Base-by-base conservation (phyloP, 2,888 invertebrate species). In the Lepidochitona cinerea region DNA sequence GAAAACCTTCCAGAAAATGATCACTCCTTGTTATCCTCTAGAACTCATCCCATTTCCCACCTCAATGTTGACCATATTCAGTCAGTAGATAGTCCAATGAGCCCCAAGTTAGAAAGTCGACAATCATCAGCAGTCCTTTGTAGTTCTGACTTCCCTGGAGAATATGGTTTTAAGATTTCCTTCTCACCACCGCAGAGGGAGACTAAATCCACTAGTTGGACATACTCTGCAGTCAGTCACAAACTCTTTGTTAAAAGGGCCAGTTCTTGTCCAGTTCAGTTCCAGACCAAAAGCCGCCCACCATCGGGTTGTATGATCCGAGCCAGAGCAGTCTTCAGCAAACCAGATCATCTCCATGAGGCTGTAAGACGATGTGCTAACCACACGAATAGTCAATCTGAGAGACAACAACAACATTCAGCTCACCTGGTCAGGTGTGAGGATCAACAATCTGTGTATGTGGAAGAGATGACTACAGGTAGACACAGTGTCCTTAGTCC, bases 291-390 rank as follows among this genome's bases (percentile, higher is more conserved):
- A 29, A 23, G 29, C 14, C 59, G 29, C 29, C 81, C 71, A 70
- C 87, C 76, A 66, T 85, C 1, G 68, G 88, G 0, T 80, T 86
- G 26, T 78, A 92, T 89, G 83, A 92, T 95, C 32, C 92, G 95
- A 0, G 93, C 94, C 0, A 92, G 93, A 0, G 93, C 93, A 14
- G 93, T 94, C 3, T 95, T 92, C 81, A 92, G 93, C 0, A 92
- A 93, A 37, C 92, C 93, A 1, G 93, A 94, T 41, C 93, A 94
- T 81, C 91, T 93, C 0, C 93, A 93, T 84, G 93, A 94, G 73
- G 91, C 94, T 0, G 95, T 95, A 0, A 91, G 92, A 71, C 89
- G 94, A 0, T 95, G 95, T 79, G 91, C 93, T 3, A 93, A 94
- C 82, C 95, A 95, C 81, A 89, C 80, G 41, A 81, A 80, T 9